phyloP scores from a whole-genome alignment of 2,888 invertebrate species.

The Acleris cristana region DNA sequence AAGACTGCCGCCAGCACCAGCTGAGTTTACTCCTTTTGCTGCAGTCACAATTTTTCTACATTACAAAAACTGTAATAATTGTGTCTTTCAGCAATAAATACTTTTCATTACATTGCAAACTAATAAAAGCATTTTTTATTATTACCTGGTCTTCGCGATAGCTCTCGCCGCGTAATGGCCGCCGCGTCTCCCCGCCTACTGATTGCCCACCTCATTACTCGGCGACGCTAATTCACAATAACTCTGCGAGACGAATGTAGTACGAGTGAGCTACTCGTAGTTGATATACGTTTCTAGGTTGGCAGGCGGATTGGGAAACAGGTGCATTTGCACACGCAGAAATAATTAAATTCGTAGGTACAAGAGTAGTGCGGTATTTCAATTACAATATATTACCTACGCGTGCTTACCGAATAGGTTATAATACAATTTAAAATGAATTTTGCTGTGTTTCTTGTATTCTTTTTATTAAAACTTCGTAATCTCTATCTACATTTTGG shows the following conservation, averaged over 20 bases:
- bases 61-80: too few species aligned
- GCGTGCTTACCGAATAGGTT: not conserved
- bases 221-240: slow-evolving; percentile 32
- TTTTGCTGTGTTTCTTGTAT: too few species aligned
- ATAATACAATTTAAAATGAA: too few species aligned
- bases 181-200: slow-evolving; percentile 1
- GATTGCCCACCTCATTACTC: slow-evolving; percentile 18
- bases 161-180: not conserved
- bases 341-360: slow-evolving; percentile 3
- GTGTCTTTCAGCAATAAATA: not conserved
- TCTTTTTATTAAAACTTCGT: too few species aligned
- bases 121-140: not conserved
- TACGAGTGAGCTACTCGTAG: slow-evolving; percentile 3
- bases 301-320: slow-evolving; percentile 21
- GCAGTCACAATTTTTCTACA: too few species aligned
- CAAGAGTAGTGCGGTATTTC: slow-evolving; percentile 8
- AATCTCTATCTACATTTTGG: too few species aligned
- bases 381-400: slow-evolving; percentile 3
- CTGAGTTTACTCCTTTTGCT: too few species aligned
- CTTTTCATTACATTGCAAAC: not conserved
- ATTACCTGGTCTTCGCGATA: not conserved
- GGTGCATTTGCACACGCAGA: slow-evolving; percentile 15
- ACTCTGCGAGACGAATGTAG: slow-evolving; percentile 20
- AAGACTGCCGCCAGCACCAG: too few species aligned
- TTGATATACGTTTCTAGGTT: slow-evolving; percentile 14